Evolutionary conservation across 1,140 invertebrate genomes (phyloP).

Genomic region (Pachypeltis micranthus): DNA sequence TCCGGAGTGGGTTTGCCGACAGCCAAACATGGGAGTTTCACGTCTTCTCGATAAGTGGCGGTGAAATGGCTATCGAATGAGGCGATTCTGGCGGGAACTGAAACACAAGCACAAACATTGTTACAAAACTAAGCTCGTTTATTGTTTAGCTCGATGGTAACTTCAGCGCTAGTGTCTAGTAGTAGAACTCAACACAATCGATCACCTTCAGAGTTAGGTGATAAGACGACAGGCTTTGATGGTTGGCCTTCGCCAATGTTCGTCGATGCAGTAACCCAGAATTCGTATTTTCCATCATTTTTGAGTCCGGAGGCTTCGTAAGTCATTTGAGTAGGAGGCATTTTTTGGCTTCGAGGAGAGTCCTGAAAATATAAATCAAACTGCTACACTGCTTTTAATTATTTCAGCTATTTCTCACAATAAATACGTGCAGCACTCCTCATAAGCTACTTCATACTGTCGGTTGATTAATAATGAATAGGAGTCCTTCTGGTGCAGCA

Average conservation of each 20-base stretch:
- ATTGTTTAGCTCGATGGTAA: not conserved
- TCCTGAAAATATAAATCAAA: no score
- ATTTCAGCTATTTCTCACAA: no score
- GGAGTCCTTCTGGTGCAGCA: no score
- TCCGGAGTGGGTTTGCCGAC: conserved; percentile 79
- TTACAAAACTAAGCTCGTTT: not conserved
- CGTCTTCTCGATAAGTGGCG: conserved; percentile 80
- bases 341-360: conserved; percentile 56
- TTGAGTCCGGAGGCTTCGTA: conserved; percentile 75
- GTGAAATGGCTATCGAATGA: conserved; percentile 84
- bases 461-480: no score
- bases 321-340: conserved; percentile 49
- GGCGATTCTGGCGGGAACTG: conserved; percentile 83
- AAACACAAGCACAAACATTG: conserved; percentile 27
- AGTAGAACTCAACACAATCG: no score
- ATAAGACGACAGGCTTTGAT: conserved; percentile 70
- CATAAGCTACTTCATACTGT: no score
- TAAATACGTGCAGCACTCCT: no score
- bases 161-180: no score
- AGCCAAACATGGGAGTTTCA: conserved; percentile 78
- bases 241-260: conserved; percentile 84
- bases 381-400: no score
- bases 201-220: conserved; percentile 72
- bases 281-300: conserved; percentile 71
- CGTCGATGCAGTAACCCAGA: conserved; percentile 89